Percentiles rank a stretch among this genome's conserved stretches.
Evolutionary conservation across 2,113 vertebrate genomes (phyloP).

Genomic region (Talpa occidentalis): DNA sequence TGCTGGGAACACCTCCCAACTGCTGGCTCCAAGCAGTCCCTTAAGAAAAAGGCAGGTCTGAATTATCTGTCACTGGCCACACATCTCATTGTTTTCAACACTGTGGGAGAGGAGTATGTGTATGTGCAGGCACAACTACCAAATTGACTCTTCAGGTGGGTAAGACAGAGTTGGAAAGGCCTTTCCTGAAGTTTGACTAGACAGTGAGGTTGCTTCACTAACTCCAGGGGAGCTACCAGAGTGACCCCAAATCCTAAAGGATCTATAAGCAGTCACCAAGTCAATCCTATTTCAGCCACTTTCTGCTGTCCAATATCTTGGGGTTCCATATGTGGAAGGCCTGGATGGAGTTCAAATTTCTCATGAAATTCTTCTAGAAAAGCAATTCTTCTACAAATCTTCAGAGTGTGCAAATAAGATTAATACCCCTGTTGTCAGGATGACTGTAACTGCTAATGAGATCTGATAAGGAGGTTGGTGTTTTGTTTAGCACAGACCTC

Average conservation of each 20-base stretch:
- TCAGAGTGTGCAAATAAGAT: not conserved
- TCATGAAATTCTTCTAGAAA: slow-evolving; percentile 6
- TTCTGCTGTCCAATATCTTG: not conserved
- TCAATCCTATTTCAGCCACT: not conserved
- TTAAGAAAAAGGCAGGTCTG: not conserved
- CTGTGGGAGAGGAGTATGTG: no score
- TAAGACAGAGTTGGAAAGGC: not conserved
- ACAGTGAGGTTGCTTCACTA: not conserved
- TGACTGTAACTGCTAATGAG: not conserved
- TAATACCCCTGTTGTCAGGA: not conserved
- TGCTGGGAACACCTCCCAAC: not conserved
- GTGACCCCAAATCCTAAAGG: not conserved
- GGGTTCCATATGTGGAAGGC: not conserved
- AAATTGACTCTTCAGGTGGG: not conserved
- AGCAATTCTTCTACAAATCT: not conserved
- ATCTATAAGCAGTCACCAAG: not conserved
- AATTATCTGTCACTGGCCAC: not conserved
- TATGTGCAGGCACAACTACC: not conserved
- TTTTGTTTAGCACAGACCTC: not conserved
- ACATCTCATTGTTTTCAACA: not conserved
- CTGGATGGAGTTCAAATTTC: not conserved
- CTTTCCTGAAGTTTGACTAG: not conserved
- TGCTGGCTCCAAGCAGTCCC: not conserved
- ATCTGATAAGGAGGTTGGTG: not conserved
- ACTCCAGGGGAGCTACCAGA: not conserved